Percentiles rank a stretch among this genome's conserved stretches.
Conservation (phyloP, 2,113 vertebrate genomes). For the Thamnophis sirtalis region DNA sequence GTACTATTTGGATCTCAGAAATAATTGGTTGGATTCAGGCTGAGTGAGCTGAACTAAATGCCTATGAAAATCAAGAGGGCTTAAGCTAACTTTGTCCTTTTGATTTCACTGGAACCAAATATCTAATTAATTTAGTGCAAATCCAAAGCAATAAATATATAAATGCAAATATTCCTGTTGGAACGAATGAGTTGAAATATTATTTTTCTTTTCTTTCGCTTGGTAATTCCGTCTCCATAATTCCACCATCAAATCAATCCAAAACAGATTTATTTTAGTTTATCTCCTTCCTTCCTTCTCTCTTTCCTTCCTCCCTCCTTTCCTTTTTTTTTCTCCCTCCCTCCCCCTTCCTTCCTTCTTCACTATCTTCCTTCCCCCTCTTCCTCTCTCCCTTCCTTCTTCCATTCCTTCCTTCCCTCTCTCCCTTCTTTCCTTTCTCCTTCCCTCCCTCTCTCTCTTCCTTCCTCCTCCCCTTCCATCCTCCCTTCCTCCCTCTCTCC, state of each 20-base stretch:
- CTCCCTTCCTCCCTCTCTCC: rapidly evolving
- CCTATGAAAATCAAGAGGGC: not conserved
- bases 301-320: too few species aligned
- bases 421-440: too few species aligned
- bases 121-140: not conserved
- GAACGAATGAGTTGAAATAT: not conserved
- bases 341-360: too few species aligned
- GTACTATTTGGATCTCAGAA: not conserved
- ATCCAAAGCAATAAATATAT: not conserved
- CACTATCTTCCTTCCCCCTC: too few species aligned
- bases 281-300: not conserved
- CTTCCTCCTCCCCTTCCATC: too few species aligned
- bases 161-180: not conserved
- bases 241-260: not conserved
- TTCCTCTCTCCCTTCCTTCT: too few species aligned
- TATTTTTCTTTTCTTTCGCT: not conserved
- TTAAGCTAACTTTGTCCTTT: not conserved
- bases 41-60: not conserved
- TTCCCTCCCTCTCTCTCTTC: too few species aligned
- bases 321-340: not conserved
- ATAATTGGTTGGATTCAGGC: not conserved
- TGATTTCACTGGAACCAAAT: not conserved
- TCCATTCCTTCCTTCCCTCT: rapidly evolving
- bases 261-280: not conserved
- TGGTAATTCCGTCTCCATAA: not conserved